These are phyloP conservation scores for Pandemis corylana DNA, from an alignment of 2,888 invertebrate genomes.

Conservation along the genomic window DNA sequence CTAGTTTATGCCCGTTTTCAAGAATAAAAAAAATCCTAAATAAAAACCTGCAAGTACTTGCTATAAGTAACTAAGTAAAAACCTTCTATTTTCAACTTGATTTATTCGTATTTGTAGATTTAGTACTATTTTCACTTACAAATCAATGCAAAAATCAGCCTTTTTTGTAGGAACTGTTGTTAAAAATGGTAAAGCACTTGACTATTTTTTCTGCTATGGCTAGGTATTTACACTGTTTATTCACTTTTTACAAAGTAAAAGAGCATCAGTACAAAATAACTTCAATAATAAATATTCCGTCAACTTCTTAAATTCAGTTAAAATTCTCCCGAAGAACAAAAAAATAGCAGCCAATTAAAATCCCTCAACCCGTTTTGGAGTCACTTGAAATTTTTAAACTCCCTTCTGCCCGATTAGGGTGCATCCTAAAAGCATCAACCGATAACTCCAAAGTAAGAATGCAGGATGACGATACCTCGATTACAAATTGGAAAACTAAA, in stretches of 20 bases:
- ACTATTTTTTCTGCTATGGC: too few relatives aligned
- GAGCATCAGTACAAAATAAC: neutral
- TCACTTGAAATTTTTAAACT: constrained; percentile 76
- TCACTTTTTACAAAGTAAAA: neutral
- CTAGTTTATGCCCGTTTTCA: neutral
- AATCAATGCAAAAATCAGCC: too few relatives aligned
- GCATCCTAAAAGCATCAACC: constrained; percentile 82
- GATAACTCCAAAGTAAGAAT: constrained; percentile 80
- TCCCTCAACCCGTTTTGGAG: constrained; percentile 73
- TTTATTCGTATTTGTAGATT: too few relatives aligned
- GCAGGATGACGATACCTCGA: constrained; percentile 76
- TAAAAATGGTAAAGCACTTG: too few relatives aligned
- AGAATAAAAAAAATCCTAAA: neutral
- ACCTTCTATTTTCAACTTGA: too few relatives aligned
- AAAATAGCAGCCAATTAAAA: constrained; percentile 79
- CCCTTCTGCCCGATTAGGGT: constrained; percentile 78
- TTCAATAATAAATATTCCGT: neutral
- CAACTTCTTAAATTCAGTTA: neutral
- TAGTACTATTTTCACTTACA: too few relatives aligned
- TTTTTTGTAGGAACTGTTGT: too few relatives aligned
- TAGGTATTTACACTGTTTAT: too few relatives aligned
- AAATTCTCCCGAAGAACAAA: constrained; percentile 53
- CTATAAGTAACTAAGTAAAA: neutral
- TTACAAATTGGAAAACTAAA: constrained; percentile 57
- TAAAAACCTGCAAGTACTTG: neutral